Evolutionary conservation across 2,113 vertebrate genomes (phyloP), one percentile per base, ranked within the genome.

Genomic region (Hypanus sabinus): DNA sequence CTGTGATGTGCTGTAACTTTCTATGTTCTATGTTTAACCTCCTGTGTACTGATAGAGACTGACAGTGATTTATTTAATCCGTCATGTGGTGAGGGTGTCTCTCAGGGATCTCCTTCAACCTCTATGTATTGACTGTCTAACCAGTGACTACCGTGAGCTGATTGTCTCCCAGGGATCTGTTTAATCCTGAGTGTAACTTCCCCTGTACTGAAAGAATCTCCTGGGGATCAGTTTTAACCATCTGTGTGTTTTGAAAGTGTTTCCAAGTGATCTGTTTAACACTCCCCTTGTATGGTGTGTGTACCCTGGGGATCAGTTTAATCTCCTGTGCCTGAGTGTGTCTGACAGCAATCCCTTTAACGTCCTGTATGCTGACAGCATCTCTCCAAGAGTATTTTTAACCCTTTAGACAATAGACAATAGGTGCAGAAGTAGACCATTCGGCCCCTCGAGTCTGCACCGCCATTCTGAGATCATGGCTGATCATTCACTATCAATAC

Each of bases 221-320:
- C 16, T 36, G 20, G 0, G 36, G 77, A 80, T 46, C 24, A 5
- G 4, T 24, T 46, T 73, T 76, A 76, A 76, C 30, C 75, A 8
- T 1, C n/a, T 27, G 22, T 18, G 27, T 6, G 5, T 27, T 6
- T 6, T 75, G 22, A 27, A 7, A 75, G 46, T 46, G 22, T 76
- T 11, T 1, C 27, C 24, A 7, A n/a, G 30, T 76, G 75, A n/a
- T 24, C 8, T 80, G 33, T 81, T 83, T 81, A 46, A 46, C 1
- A 3, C 46, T 36, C 46, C 33, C 5, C 18, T 18, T 0, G 2
- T 7, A 3, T 0, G 4, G 7, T 1, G 9, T 0, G 22, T 0
- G 1, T 83, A 1, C 38, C 12, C 0, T 46, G 11, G 33, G 16
- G 77, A 80, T 0, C 33, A 0, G 0, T 20, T 38, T 83, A 83